Base-by-base conservation (phyloP, 2,888 invertebrate species). In the Empis livida region DNA sequence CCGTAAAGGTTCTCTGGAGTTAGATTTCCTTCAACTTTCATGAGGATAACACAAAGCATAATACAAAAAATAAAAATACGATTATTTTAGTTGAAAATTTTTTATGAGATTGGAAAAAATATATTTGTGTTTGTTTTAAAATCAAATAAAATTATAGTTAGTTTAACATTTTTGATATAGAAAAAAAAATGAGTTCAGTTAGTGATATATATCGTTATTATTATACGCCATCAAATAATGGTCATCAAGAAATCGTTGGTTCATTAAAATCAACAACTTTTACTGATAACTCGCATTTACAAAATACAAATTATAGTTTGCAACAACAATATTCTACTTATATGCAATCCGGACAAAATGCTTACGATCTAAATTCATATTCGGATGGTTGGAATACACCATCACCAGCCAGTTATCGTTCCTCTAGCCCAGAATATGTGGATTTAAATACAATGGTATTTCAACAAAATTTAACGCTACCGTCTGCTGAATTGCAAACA, bases 381-480 rank as follows among this genome's bases (percentile, higher is more conserved):
- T 68, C 68, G 4, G 70, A 68, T 56, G 70, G 70, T 45, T 68
- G 68, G 70, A 61, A 67, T 51, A 64, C 67, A 9, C 67, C 70
- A 0, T 69, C 68, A 37, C 68, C 70, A 23, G 63, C 64, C 10
- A 70, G 70, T 43, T 67, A 67, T 55, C 66, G 68, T 2, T 68
- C 68, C 10, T 65, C 67, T 32, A 70, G 68, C 56, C 68, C 68
- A 27, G 68, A 69, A 51, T 68, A 66, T 50, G 62, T 68, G 42
- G 67, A 70, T 53, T 53, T 68, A 30, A 67, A 63, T 52, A 57
- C 59, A 14, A 65, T 68, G 54, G 56, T 42, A 46, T 30, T 42
- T 9, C 13, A 15, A 16, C 13, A 16, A 31, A 42, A 42, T 27
- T 20, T 23, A 44, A 20, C 23, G 15, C 9, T 37, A 23, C 43